These are phyloP conservation scores for Electrophaes corylata DNA, from an alignment of 2,888 invertebrate species.

Conservation along the genomic window DNA sequence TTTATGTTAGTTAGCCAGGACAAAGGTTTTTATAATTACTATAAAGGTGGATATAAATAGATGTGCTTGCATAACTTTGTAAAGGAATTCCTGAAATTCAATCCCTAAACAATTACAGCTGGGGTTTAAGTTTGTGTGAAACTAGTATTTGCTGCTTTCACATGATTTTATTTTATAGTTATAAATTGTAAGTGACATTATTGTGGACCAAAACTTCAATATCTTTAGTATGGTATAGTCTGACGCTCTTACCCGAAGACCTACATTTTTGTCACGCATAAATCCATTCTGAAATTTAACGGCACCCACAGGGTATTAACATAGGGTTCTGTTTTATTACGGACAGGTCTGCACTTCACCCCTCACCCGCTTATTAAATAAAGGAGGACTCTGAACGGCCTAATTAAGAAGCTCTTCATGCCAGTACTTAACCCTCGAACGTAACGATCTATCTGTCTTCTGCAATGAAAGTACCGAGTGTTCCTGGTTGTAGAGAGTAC, in stretches of 20 bases:
- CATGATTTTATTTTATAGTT: too few species aligned
- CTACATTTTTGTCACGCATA: background rate
- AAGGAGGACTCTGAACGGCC: slow-evolving; percentile 13
- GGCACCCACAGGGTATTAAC: slow-evolving; percentile 1
- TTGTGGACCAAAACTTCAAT: too few species aligned
- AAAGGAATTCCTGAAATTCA: too few species aligned
- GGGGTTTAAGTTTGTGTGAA: too few species aligned
- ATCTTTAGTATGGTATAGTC: background rate
- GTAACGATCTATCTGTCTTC: slow-evolving; percentile 25
- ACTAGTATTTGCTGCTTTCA: too few species aligned
- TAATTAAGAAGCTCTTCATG: slow-evolving; percentile 19
- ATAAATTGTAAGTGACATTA: too few species aligned
- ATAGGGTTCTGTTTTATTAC: slow-evolving; percentile 17
- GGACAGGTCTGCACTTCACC: slow-evolving; percentile 11
- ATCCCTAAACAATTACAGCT: too few species aligned
- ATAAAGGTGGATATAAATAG: too few species aligned
- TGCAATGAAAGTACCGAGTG: slow-evolving; percentile 15
- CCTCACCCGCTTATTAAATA: slow-evolving; percentile 19
- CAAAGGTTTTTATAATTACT: too few species aligned
- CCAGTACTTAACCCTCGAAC: slow-evolving; percentile 16
- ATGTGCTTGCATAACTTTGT: too few species aligned
- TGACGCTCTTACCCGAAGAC: background rate
- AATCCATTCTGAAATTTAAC: background rate
- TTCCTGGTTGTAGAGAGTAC: slow-evolving; percentile 7
- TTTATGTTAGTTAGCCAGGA: too few species aligned